These are phyloP conservation scores for Smittia sp. DNA, from an alignment of 2,888 invertebrate species.

Conservation along the genomic window DNA sequence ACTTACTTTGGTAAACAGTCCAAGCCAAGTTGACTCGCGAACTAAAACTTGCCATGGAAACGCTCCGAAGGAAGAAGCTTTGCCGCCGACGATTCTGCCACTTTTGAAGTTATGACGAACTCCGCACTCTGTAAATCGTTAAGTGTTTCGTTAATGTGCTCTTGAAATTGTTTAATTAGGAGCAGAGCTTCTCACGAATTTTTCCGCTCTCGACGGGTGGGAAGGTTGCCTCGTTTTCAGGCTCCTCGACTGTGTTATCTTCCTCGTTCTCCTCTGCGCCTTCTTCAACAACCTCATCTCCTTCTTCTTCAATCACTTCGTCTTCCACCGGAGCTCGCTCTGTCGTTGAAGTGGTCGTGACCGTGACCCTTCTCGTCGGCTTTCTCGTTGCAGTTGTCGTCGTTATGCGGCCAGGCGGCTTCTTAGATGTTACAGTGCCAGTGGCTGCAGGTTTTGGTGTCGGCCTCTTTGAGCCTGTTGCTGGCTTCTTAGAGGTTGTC, in stretches of 20 bases:
- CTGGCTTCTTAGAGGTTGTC: conserved; percentile 42
- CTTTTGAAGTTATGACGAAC: conserved; percentile 75
- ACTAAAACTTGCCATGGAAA: conserved; percentile 94
- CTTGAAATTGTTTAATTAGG: neutral
- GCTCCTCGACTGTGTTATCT: conserved; percentile 41
- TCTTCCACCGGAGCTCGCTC: conserved; percentile 47
- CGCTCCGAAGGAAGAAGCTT: conserved; percentile 79
- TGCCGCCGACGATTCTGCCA: conserved; percentile 86
- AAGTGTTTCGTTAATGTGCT: conserved; percentile 1
- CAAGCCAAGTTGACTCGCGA: conserved; percentile 88
- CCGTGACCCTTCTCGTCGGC: conserved; percentile 46
- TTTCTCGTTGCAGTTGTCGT: conserved; percentile 43
- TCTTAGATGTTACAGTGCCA: conserved; percentile 44
- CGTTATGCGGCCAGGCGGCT: conserved; percentile 24
- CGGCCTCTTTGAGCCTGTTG: conserved; percentile 34
- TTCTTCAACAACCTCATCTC: conserved; percentile 46
- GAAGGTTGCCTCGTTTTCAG: neutral
- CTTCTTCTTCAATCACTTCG: conserved; percentile 50
- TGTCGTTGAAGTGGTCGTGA: conserved; percentile 50
- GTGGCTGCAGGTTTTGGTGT: conserved; percentile 40
- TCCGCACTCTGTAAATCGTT: conserved; percentile 71
- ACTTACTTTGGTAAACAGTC: conserved; percentile 75
- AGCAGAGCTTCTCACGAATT: conserved; percentile 49
- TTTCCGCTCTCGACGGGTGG: conserved; percentile 44
- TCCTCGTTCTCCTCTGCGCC: conserved; percentile 42